Evolutionary conservation across 2,888 invertebrate species (phyloP).

Genomic region (Drosophila peninsularis): DNA sequence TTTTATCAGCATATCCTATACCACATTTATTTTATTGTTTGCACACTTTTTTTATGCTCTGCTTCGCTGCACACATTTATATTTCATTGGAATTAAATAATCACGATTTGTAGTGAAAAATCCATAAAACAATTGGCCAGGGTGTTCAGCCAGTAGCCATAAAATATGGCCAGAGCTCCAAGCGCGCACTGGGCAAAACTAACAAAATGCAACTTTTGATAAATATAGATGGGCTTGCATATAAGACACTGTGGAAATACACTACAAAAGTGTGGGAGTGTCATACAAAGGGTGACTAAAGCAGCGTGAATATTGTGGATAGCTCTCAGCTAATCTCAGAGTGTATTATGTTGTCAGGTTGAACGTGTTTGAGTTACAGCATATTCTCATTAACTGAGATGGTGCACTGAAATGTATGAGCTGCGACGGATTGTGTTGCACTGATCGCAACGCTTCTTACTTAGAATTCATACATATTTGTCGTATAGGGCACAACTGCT

Average conservation of each 20-base stretch:
- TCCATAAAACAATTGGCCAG: constrained; percentile 45
- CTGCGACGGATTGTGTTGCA: too few species aligned
- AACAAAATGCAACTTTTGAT: constrained; percentile 17
- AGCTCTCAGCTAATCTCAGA: too few species aligned
- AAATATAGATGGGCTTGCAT: background rate
- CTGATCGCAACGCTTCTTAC: too few species aligned
- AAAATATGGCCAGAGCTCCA: constrained; percentile 44
- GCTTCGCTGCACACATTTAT: constrained; percentile 26
- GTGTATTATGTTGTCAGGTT: too few species aligned
- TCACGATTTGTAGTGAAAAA: constrained; percentile 43
- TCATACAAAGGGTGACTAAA: too few species aligned
- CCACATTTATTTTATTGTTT: constrained; percentile 10
- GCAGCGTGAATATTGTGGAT: too few species aligned
- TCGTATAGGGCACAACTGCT: too few species aligned
- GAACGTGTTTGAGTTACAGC: too few species aligned
- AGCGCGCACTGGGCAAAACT: constrained; percentile 14
- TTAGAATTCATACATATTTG: too few species aligned
- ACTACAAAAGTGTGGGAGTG: background rate
- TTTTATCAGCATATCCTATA: background rate
- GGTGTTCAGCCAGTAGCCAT: constrained; percentile 29
- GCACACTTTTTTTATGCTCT: background rate
- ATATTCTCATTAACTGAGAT: too few species aligned
- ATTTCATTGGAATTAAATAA: constrained; percentile 50
- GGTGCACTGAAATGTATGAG: too few species aligned
- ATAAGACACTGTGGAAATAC: background rate